Base-by-base conservation (phyloP, 2,797 vertebrate genomes). In the Schizopygopsis pylzovi region DNA sequence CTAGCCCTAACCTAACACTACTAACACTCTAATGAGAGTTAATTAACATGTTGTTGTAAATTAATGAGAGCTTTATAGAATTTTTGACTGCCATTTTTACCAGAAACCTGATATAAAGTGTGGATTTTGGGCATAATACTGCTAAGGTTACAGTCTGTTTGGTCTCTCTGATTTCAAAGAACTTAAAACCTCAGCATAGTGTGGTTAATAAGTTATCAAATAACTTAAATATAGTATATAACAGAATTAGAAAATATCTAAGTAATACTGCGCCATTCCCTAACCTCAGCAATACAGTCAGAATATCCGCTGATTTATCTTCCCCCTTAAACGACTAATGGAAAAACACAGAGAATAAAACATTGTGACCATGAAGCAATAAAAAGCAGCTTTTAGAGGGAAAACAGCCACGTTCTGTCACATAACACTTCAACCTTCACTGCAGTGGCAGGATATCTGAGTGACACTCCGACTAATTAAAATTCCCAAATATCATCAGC, bases 381-480 rank as follows among this genome's bases (percentile, higher is more conserved):
- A 52, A 54, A 87, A 80, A 59, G 43, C n/a, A 41, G 43, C 71
- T 28, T 61, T 85, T 13, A 72, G 20, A 47, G 77, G 83, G 41
- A 80, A 72, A 80, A 80, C 41, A 52, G 68, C 70, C 52, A 45
- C 37, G 18, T 73, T 70, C 73, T 67, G 12, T 79, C 54, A 15
- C 41, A 79, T 45, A 78, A 56, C 56, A 63, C 70, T 72, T 75
- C 54, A 76, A 33, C 54, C 41, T 37, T 82, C 54, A 85, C 37
- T 39, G 45, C 28, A 71, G 63, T 33, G 47, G 67, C 22, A 68
- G 78, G 65, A 82, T n/a, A 22, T 77, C 68, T 83, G 81, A 85
- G 6, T 83, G 79, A 65, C 73, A 79, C 61, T 33, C 43, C 13
- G 63, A 37, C 87, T 93, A 92, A 94, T 94, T 92, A 93, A 90